Evolutionary conservation across 1,140 invertebrate species (phyloP), one percentile per base, ranked within the genome.

Genomic region (Philopotamus ludificatus): DNA sequence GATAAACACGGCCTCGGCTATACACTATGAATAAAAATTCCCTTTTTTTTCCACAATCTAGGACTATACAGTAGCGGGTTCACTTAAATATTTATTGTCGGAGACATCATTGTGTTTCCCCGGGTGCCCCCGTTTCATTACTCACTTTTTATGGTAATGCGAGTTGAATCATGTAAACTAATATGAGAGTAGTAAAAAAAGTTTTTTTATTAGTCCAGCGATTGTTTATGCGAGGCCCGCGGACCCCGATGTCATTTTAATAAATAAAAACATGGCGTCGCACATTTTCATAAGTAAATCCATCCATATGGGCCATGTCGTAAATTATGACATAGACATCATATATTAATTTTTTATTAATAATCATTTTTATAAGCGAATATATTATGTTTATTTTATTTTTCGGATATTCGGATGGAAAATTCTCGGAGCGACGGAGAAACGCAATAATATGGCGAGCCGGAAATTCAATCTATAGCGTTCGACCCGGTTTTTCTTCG

Each of bases 221-320:
- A 28, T 42, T 51, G 47, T 60, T 60, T 57, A 57, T 57, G 34
- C 34, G 15, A 39, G 54, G 54, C 16, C 15, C 50, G 50, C 54
- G 39, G 15, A 39, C 39, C 54, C 23, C 9, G 4, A 28, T 23
- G 45, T 34, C 50, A 61, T 50, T 21, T 22, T 28, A 28, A 61
- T 61, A 61, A 61, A 61, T 61, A 61, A 25, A 61, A 61, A 61
- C 20, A 49, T 61, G n/a, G n/a, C n/a, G n/a, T n/a, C n/a, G n/a
- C n/a, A n/a, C n/a, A n/a, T n/a, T n/a, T n/a, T n/a, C n/a, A n/a
- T n/a, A n/a, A n/a, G n/a, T n/a, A n/a, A n/a, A n/a, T n/a, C n/a
- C n/a, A n/a, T n/a, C n/a, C n/a, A n/a, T n/a, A n/a, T n/a, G n/a
- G n/a, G n/a, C n/a, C n/a, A n/a, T 51, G 9, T 9, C 45, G 45